A percentile compares a stretch with the other conserved stretches of the same genome.
Evolutionary conservation across 2,888 invertebrate genomes (phyloP).

Genomic region (Linnaemya tessellans): DNA sequence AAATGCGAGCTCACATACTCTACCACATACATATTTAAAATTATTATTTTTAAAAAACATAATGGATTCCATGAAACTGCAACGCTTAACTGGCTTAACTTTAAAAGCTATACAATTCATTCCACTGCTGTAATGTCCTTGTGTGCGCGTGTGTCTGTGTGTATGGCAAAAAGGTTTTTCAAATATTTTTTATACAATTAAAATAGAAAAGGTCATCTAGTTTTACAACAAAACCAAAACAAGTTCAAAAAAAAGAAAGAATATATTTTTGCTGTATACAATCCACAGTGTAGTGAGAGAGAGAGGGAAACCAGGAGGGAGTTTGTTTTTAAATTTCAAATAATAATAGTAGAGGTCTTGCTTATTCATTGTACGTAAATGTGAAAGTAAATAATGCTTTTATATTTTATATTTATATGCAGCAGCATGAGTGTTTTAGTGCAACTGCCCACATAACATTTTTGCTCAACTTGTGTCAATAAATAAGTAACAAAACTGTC

Average conservation of each 20-base stretch:
- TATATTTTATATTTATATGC: not conserved
- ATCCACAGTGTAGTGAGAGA: not conserved
- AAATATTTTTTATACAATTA: not conserved
- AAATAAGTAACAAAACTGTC: not conserved
- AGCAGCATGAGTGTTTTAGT: not conserved
- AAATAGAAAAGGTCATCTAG: slow-evolving; percentile 45
- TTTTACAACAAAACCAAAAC: slow-evolving; percentile 11
- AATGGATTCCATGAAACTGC: not conserved
- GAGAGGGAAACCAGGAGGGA: not conserved
- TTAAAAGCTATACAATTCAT: slow-evolving; percentile 28
- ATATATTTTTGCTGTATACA: not conserved
- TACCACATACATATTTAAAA: not conserved
- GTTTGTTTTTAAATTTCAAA: not conserved
- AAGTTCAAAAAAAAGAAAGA: not conserved
- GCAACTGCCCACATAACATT: not conserved
- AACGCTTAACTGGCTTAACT: slow-evolving; percentile 8
- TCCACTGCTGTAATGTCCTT: slow-evolving; percentile 33
- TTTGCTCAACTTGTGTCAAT: not conserved
- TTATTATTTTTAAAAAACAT: not conserved
- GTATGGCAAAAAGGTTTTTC: slow-evolving; percentile 1
- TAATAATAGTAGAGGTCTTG: not conserved
- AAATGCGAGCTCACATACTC: too few species aligned
- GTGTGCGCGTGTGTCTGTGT: not conserved
- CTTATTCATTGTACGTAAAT: not conserved
- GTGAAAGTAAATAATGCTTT: not conserved